phyloP scores from a whole-genome alignment of 2,797 vertebrate species.

The Iguana delicatissima region DNA sequence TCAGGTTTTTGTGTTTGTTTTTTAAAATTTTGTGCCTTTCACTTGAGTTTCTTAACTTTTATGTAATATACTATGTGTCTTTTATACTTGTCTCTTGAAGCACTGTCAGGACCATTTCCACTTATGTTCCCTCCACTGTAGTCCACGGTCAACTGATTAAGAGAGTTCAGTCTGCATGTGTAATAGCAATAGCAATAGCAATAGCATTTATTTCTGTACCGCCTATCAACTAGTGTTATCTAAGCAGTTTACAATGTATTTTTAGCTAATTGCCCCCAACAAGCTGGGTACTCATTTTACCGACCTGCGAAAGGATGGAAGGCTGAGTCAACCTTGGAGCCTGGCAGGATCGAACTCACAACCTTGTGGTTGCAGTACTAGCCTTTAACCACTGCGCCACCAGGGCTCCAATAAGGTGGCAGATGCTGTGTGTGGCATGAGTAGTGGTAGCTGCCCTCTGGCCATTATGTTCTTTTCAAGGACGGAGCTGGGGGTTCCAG shows the following conservation, averaged over 20 bases:
- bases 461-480: not conserved
- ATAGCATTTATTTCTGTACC: no score
- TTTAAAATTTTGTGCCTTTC: not conserved
- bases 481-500: not conserved
- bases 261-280: no score
- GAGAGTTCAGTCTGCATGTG: not conserved
- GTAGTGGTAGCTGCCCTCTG: not conserved
- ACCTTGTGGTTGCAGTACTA: no score
- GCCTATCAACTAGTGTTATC: no score
- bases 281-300: no score
- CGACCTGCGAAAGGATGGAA: no score
- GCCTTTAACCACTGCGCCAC: no score
- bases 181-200: no score
- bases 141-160: not conserved
- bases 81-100: not conserved
- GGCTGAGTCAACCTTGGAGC: no score
- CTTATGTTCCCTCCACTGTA: not conserved
- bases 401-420: not conserved
- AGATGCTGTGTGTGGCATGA: not conserved
- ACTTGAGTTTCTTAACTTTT: not conserved
- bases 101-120: not conserved
- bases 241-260: no score
- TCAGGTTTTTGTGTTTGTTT: not conserved
- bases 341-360: no score
- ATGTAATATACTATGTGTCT: not conserved